Percentiles rank a stretch among this genome's conserved stretches.
These are phyloP conservation scores for Scrobipalpa atriplicella DNA, from an alignment of 2,888 invertebrate species.

Conservation along the genomic window DNA sequence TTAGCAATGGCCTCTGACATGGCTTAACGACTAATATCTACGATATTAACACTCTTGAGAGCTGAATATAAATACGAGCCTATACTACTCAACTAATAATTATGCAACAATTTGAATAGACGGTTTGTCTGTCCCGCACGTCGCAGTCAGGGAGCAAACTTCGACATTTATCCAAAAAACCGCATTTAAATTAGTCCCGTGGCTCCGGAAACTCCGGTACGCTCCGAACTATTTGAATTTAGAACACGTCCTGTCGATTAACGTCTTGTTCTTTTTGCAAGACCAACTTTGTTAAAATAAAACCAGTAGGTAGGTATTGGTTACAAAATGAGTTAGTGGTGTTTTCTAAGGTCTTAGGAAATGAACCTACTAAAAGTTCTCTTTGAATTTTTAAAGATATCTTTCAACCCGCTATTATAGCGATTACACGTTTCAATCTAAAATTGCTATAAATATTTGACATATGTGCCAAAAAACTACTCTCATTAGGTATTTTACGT, in stretches of 20 bases:
- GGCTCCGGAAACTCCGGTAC: constrained; percentile 5
- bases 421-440: no score
- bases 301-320: neutral
- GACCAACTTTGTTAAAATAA: neutral
- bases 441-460: no score
- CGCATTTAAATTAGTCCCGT: constrained; percentile 11
- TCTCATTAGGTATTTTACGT: no score
- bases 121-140: constrained; percentile 14
- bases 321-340: neutral
- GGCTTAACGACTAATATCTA: no score
- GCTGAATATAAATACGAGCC: no score
- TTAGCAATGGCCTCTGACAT: no score
- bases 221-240: constrained; percentile 11
- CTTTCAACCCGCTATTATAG: no score
- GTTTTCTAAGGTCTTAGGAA: no score
- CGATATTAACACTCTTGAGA: no score
- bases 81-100: neutral
- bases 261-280: constrained; percentile 17
- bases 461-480: no score
- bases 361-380: no score
- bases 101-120: constrained; percentile 12
- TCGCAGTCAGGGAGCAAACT: constrained; percentile 25
- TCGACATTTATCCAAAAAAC: constrained; percentile 17
- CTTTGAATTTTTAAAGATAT: no score
- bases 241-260: constrained; percentile 17